A percentile compares a stretch with the other conserved stretches of the same genome.
Conservation (phyloP, 2,888 invertebrate genomes). For the Scaptomyza caliginosa region DNA sequence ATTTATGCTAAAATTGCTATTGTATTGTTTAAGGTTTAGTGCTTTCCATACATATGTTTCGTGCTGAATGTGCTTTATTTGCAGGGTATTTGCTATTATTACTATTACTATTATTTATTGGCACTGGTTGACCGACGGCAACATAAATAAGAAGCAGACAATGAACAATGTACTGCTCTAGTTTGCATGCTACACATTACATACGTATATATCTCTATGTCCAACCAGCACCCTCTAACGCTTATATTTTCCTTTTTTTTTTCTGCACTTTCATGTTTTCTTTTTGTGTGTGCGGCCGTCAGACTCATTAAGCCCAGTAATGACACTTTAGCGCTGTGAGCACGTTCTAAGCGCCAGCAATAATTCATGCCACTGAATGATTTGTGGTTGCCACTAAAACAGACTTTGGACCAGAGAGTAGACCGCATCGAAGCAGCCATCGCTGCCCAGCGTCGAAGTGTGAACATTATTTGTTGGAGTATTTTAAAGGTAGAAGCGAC, state of each 20-base stretch:
- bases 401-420: conserved; percentile 15
- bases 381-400: conserved; percentile 67
- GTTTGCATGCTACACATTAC: conserved; percentile 57
- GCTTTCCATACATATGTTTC: background rate
- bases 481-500: conserved; percentile 55
- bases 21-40: no score
- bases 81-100: conserved; percentile 45
- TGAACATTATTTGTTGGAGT: conserved; percentile 67
- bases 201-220: conserved; percentile 25
- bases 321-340: conserved; percentile 78
- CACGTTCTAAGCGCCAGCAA: conserved; percentile 76
- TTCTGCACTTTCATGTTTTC: background rate
- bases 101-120: conserved; percentile 65
- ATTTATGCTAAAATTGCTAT: no score
- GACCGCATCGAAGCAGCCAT: conserved; percentile 37
- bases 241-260: conserved; percentile 7
- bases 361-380: conserved; percentile 82
- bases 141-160: conserved; percentile 75
- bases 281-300: conserved; percentile 33
- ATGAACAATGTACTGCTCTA: conserved; percentile 56
- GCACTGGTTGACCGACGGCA: conserved; percentile 39
- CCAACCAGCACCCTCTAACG: conserved; percentile 4
- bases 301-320: conserved; percentile 75
- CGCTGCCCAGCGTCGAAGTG: conserved; percentile 58
- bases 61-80: background rate